These are phyloP conservation scores for Lamproptera curius DNA, from an alignment of 2,888 invertebrate genomes.

Conservation along the genomic window DNA sequence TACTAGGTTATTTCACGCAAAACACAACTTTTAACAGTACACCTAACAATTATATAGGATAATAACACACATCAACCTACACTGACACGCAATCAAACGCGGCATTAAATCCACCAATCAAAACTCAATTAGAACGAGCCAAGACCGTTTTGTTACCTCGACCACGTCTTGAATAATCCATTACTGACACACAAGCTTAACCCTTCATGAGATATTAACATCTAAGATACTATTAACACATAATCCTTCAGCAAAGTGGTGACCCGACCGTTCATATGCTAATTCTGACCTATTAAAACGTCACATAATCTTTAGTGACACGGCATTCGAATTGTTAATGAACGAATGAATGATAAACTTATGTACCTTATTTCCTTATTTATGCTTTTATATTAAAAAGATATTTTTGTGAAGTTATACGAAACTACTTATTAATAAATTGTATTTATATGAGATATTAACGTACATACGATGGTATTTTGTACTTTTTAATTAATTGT, in stretches of 20 bases:
- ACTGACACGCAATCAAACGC: slow-evolving; percentile 18
- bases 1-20: too few species aligned
- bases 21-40: too few species aligned
- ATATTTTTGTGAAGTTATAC: too few species aligned
- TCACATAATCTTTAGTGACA: slow-evolving; percentile 48
- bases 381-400: too few species aligned
- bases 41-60: too few species aligned
- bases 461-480: too few species aligned
- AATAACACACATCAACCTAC: slow-evolving; percentile 20
- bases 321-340: slow-evolving; percentile 47
- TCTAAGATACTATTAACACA: slow-evolving; percentile 65
- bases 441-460: too few species aligned
- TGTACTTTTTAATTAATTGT: too few species aligned
- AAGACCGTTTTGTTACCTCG: slow-evolving; percentile 46
- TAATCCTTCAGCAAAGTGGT: slow-evolving; percentile 55
- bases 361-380: too few species aligned
- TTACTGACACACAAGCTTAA: slow-evolving; percentile 56
- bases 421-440: too few species aligned
- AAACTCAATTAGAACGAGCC: slow-evolving; percentile 47
- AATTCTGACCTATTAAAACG: slow-evolving; percentile 64
- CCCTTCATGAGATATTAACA: slow-evolving; percentile 63
- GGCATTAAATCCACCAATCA: slow-evolving; percentile 38
- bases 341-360: slow-evolving; percentile 45
- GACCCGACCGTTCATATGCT: slow-evolving; percentile 64
- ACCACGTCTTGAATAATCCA: slow-evolving; percentile 57